phyloP scores from a whole-genome alignment of 2,888 invertebrate species.

The Agonopterix arenella region DNA sequence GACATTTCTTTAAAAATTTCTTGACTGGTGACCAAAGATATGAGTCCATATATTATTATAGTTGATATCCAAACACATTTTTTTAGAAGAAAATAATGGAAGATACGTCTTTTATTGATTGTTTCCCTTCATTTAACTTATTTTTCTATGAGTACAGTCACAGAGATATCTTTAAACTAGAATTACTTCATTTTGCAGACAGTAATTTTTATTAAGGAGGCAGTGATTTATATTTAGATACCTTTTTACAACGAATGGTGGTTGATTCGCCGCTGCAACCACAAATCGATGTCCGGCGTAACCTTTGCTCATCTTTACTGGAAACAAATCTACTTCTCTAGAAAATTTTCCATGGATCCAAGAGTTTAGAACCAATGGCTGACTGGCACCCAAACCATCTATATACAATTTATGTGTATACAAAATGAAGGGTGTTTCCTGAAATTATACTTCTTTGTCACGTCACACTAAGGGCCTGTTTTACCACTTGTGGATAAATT shows the following conservation, averaged over 20 bases:
- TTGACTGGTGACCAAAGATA: background rate
- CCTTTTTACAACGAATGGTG: conserved; percentile 84
- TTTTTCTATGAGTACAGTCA: no score
- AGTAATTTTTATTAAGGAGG: no score
- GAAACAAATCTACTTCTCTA: conserved; percentile 80
- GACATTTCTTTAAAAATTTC: background rate
- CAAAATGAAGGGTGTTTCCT: conserved; percentile 83
- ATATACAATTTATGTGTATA: conserved; percentile 85
- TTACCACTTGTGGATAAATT: no score
- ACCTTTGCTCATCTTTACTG: conserved; percentile 80
- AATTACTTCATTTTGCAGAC: no score
- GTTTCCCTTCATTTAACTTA: no score
- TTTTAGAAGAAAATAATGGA: no score
- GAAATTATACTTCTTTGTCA: conserved; percentile 8
- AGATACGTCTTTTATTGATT: no score
- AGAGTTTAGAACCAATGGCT: conserved; percentile 81
- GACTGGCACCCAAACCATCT: conserved; percentile 84
- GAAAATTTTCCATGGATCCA: conserved; percentile 82
- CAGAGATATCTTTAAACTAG: no score
- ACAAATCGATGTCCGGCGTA: conserved; percentile 86
- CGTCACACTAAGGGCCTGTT: no score
- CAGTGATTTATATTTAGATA: conserved; percentile 22
- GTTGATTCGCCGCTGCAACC: conserved; percentile 82
- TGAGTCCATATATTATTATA: background rate
- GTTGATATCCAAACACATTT: background rate